A percentile compares a stretch with the other conserved stretches of the same genome.
phyloP scores from a whole-genome alignment of 1,140 invertebrate genomes.

The Drosophila sulfurigaster region DNA sequence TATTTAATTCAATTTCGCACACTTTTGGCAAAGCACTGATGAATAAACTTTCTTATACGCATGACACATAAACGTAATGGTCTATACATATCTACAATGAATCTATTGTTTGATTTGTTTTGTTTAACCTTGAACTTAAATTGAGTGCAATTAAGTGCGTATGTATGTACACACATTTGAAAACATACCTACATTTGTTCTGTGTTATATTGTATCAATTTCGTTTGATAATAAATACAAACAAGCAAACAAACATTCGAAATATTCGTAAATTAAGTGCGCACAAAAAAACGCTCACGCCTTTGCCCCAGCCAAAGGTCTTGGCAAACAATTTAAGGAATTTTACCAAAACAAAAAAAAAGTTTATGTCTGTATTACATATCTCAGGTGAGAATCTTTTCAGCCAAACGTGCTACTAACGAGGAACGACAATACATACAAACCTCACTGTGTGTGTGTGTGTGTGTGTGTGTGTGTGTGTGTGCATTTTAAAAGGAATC shows the following conservation, averaged over 20 bases:
- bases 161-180: not conserved
- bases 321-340: constrained; percentile 55
- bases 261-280: constrained; percentile 54
- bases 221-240: constrained; percentile 52
- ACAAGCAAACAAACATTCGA: constrained; percentile 53
- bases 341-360: constrained; percentile 29
- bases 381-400: constrained; percentile 42
- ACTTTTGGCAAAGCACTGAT: constrained; percentile 34
- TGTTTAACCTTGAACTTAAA: constrained; percentile 70
- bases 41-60: constrained; percentile 23
- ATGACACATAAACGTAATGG: constrained; percentile 8
- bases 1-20: constrained; percentile 47
- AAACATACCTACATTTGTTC: not conserved
- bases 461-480: not conserved
- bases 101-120: constrained; percentile 55
- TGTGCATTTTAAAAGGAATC: constrained; percentile 34
- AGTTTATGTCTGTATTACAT: constrained; percentile 44
- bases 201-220: constrained; percentile 61
- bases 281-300: constrained; percentile 51
- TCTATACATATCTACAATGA: constrained; percentile 16
- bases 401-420: constrained; percentile 35
- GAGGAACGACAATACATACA: not conserved
- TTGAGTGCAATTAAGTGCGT: constrained; percentile 62
- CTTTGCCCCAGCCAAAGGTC: constrained; percentile 44
- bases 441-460: not conserved